Base-by-base conservation (phyloP, 2,888 invertebrate genomes). In the Eristalis arbustorum region DNA sequence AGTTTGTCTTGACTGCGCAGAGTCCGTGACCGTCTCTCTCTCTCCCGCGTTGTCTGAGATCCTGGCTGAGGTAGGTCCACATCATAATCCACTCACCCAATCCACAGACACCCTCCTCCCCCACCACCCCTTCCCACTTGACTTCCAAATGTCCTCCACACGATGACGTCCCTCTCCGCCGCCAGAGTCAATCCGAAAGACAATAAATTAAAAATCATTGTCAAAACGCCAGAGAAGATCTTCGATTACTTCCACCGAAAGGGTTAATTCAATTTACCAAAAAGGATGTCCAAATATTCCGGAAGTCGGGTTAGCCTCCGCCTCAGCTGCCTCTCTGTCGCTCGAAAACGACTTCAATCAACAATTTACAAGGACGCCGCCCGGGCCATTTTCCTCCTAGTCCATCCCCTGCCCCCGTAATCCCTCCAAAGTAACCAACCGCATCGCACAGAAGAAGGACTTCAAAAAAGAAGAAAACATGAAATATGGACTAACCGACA, bases 401-500 rank as follows among this genome's bases (percentile, higher is more conserved):
- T 10, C 10, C 23, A 5, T n/a, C 62, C 68, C 23, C 37, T 56
- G 22, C 6, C 11, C 1, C 40, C n/a, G 61, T 80, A 74, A 80
- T 80, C 80, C 73, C 18, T 11, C 56, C 14, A 79, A 73, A 73
- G 73, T 62, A 62, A 61, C 40, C 57, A 62, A 61, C 31, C 42
- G 56, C 37, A 66, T 73, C 61, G 18, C 56, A 62, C 42, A 42
- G 13, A n/a, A 57, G 22, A 59, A n/a, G n/a, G n/a, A n/a, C n/a
- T n/a, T n/a, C n/a, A 25, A 14, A 49, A 49, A 22, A 22, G 23
- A 22, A 14, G 14, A 18, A 57, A 77, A 69, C 57, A 74, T 80
- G 73, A 80, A 68, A 80, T 80, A 80, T 80, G 63, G 73, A 80
- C 80, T 67, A 56, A 49, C 18, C 68, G 40, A 57, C 80, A 80